These are phyloP conservation scores for Monarcha castaneiventris DNA, from an alignment of 2,113 vertebrate genomes.

Conservation along the genomic window DNA sequence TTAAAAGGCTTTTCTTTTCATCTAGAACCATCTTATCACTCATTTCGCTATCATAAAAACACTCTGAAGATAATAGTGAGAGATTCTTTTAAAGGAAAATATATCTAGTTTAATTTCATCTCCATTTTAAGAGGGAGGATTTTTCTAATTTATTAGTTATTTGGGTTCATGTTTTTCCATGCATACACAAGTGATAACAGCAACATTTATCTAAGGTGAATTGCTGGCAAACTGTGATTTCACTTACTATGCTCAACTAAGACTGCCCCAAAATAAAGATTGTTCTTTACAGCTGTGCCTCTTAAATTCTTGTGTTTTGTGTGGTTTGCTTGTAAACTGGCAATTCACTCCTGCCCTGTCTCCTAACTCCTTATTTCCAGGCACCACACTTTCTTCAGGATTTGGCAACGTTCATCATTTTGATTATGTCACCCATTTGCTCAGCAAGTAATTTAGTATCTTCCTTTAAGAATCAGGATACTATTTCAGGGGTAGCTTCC, in stretches of 20 bases:
- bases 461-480: slow-evolving; percentile 67
- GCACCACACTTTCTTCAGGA: not conserved
- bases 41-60: slow-evolving; percentile 49
- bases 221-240: not conserved
- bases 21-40: slow-evolving; percentile 58
- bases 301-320: not conserved
- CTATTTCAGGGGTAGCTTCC: slow-evolving; percentile 60
- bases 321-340: not conserved
- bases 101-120: slow-evolving; percentile 34
- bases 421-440: slow-evolving; percentile 59
- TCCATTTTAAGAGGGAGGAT: not conserved
- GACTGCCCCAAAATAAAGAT: not conserved
- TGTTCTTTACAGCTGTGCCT: not conserved
- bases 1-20: slow-evolving; percentile 60
- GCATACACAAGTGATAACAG: not conserved
- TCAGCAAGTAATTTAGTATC: slow-evolving; percentile 38
- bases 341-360: not conserved
- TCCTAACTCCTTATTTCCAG: not conserved
- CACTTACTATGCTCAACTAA: not conserved
- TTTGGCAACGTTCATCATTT: slow-evolving; percentile 26
- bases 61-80: slow-evolving; percentile 38
- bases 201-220: not conserved
- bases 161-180: not conserved
- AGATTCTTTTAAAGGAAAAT: slow-evolving; percentile 46
- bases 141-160: not conserved